Conservation (phyloP, 1,140 invertebrate species). For the Ooceraea biroi region DNA sequence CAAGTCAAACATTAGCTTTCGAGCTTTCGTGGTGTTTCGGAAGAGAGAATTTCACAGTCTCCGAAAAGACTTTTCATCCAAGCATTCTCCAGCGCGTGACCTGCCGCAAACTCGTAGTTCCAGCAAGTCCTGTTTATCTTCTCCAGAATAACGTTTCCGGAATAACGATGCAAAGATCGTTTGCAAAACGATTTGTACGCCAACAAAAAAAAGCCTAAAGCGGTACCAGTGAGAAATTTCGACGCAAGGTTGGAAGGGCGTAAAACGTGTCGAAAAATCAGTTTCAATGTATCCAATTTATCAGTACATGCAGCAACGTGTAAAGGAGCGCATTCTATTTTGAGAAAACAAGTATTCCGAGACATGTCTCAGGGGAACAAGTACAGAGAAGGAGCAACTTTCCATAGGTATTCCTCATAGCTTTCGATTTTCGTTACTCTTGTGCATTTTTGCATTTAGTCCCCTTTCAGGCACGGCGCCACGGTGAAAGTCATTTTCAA, state of each 20-base stretch:
- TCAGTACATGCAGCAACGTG: not conserved
- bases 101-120: constrained; percentile 38
- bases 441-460: constrained; percentile 47
- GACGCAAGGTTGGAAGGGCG: constrained; percentile 15
- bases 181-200: constrained; percentile 43
- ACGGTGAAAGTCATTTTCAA: constrained; percentile 51
- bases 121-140: constrained; percentile 55
- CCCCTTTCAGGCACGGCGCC: not conserved
- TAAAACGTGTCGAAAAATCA: constrained; percentile 26
- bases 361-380: not conserved
- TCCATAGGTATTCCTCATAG: constrained; percentile 14
- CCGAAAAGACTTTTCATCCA: constrained; percentile 19
- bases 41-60: constrained; percentile 6
- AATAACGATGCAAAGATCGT: constrained; percentile 34
- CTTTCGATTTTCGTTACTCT: constrained; percentile 33
- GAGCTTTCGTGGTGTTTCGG: not conserved
- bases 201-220: too few species aligned
- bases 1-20: constrained; percentile 1
- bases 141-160: constrained; percentile 43
- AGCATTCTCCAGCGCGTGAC: constrained; percentile 14
- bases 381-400: not conserved
- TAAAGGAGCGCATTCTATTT: not conserved
- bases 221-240: constrained; percentile 35
- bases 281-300: constrained; percentile 4
- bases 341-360: constrained; percentile 7